Evolutionary conservation across 1,140 invertebrate species (phyloP).

Genomic region (Leguminivora glycinivorella): DNA sequence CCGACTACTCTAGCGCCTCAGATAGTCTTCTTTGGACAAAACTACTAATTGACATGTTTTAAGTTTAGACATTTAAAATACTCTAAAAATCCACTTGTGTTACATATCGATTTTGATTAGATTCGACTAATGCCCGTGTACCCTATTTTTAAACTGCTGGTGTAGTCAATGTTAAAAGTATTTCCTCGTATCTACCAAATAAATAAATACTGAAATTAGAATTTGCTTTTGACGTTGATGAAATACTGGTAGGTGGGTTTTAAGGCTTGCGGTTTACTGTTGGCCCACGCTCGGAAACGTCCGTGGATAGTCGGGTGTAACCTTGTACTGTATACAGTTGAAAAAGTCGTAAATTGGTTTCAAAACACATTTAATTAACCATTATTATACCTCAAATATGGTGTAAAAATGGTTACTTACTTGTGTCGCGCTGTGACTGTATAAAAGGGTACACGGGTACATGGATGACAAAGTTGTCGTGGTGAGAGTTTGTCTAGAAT

Average conservation of each 20-base stretch:
- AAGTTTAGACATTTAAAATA: background rate
- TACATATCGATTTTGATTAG: background rate
- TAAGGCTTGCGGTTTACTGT: background rate
- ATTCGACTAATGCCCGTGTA: background rate
- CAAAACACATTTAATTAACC: background rate
- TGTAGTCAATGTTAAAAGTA: background rate
- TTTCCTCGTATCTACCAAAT: background rate
- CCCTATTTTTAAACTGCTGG: background rate
- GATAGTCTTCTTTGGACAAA: background rate
- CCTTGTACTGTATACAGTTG: no score
- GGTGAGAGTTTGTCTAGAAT: background rate
- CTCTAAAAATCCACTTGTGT: background rate
- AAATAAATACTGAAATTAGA: background rate
- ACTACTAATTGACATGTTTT: background rate
- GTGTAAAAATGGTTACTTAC: background rate
- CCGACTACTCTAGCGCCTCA: slow-evolving; percentile 10
- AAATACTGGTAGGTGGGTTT: background rate
- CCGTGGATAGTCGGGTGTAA: background rate
- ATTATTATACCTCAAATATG: background rate
- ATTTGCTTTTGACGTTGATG: background rate
- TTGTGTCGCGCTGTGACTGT: no score
- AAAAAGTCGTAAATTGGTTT: no score
- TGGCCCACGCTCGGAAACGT: background rate
- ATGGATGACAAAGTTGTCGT: background rate
- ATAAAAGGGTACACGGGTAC: background rate